Conservation (phyloP, 2,113 vertebrate genomes). For the Cygnus atratus region DNA sequence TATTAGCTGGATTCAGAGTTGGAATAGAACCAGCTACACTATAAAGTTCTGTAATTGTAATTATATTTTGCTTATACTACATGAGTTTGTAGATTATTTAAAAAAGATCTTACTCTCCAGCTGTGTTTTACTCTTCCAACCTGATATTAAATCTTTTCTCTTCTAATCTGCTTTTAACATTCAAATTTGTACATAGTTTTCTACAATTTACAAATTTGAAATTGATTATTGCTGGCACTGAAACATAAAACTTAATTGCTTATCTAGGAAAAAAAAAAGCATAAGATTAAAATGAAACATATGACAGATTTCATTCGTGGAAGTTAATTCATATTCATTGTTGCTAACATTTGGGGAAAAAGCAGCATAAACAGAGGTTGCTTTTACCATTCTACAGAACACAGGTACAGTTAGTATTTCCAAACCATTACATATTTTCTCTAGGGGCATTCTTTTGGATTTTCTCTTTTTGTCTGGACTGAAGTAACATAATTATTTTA, state of each 20-base stretch:
- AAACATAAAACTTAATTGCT: conserved; percentile 12
- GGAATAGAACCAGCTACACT: background rate
- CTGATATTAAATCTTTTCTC: conserved; percentile 54
- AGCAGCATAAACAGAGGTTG: background rate
- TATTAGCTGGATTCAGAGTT: background rate
- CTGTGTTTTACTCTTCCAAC: conserved; percentile 44
- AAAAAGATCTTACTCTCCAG: conserved; percentile 12
- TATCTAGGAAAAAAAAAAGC: background rate
- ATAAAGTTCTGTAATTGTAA: conserved; percentile 22
- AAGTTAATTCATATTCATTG: background rate
- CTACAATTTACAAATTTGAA: conserved; percentile 48
- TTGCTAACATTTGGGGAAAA: background rate
- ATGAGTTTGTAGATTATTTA: conserved; percentile 39
- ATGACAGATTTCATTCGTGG: background rate
- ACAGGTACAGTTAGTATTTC: background rate
- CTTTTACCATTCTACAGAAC: background rate
- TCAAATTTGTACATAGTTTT: conserved; percentile 41
- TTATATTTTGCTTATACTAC: conserved; percentile 5
- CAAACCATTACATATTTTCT: background rate
- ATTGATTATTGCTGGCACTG: conserved; percentile 11
- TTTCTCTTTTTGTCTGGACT: background rate
- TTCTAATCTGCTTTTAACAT: conserved; percentile 54
- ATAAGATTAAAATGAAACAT: background rate
- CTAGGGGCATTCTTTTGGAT: background rate
- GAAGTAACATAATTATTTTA: background rate